Percentiles rank a stretch among this genome's conserved stretches.
These are phyloP conservation scores for Piezodorus guildinii DNA, from an alignment of 1,140 invertebrate genomes.

Conservation along the genomic window DNA sequence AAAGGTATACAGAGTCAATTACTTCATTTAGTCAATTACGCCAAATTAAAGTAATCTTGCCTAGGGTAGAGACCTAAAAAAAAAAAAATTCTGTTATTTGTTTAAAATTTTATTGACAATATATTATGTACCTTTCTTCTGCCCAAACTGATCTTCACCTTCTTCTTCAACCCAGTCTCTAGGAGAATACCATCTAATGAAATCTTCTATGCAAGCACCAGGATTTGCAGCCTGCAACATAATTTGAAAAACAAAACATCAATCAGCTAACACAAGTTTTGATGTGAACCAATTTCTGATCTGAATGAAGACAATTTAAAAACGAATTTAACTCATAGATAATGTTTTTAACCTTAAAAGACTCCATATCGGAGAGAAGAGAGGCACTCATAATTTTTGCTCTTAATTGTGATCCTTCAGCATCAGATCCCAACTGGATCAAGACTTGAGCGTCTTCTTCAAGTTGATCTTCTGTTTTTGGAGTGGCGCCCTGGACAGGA, in stretches of 20 bases:
- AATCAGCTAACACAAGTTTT: too few relatives aligned
- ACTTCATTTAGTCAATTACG: too few relatives aligned
- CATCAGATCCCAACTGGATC: slow-evolving; percentile 71
- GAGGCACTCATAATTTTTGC: slow-evolving; percentile 91
- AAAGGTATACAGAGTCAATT: too few relatives aligned
- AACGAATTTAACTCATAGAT: too few relatives aligned
- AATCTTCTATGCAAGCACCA: slow-evolving; percentile 80
- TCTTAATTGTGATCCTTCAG: slow-evolving; percentile 68
- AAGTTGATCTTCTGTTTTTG: slow-evolving; percentile 93
- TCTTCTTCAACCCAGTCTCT: slow-evolving; percentile 73
- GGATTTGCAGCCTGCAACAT: slow-evolving; percentile 79
- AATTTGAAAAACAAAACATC: too few relatives aligned
- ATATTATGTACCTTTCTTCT: slow-evolving; percentile 33
- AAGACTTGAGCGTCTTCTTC: slow-evolving; percentile 87
- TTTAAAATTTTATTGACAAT: too few relatives aligned
- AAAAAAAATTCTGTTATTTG: too few relatives aligned
- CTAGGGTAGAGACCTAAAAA: too few relatives aligned
- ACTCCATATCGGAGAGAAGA: slow-evolving; percentile 93
- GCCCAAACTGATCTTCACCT: slow-evolving; percentile 41
- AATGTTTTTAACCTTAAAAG: slow-evolving; percentile 62
- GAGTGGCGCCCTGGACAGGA: slow-evolving; percentile 66
- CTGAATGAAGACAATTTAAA: too few relatives aligned
- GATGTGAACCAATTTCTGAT: too few relatives aligned
- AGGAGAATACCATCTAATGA: slow-evolving; percentile 86
- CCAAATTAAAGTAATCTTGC: too few relatives aligned